phyloP scores from a whole-genome alignment of 2,113 vertebrate genomes.

The Suricata suricatta region DNA sequence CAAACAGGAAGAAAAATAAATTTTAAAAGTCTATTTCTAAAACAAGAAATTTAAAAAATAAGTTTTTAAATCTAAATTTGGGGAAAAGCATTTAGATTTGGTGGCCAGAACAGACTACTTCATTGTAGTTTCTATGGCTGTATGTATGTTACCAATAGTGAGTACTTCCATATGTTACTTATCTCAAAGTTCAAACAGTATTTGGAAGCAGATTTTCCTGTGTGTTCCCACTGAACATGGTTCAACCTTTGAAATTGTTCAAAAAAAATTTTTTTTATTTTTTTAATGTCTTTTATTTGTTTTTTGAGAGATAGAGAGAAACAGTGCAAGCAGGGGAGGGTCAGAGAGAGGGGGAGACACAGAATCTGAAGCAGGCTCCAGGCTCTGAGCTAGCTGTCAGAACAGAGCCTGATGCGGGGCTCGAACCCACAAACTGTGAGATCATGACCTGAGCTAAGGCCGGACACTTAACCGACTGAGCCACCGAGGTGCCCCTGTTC shows the following conservation, averaged over 20 bases:
- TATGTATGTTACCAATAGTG: neutral
- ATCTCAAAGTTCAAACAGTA: conserved; percentile 41
- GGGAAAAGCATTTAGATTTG: neutral
- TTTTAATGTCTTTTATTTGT: too few relatives aligned
- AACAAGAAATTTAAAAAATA: neutral
- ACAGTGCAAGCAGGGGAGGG: too few relatives aligned
- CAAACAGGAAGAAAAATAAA: neutral
- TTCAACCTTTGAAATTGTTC: neutral
- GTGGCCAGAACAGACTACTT: neutral
- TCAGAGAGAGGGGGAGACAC: too few relatives aligned
- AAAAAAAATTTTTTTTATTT: neutral
- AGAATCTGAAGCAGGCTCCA: too few relatives aligned
- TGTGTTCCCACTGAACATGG: neutral
- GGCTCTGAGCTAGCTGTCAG: too few relatives aligned
- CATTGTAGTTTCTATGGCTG: neutral
- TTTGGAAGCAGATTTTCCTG: neutral
- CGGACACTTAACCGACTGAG: too few relatives aligned
- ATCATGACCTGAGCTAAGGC: too few relatives aligned
- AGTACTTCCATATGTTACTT: neutral
- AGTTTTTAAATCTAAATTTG: neutral
- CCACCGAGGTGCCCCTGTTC: neutral
- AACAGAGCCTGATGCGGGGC: too few relatives aligned
- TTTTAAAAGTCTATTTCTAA: neutral
- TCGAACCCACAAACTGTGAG: too few relatives aligned
- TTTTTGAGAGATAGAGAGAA: too few relatives aligned